phyloP scores from a whole-genome alignment of 2,113 vertebrate genomes.

The Hippocampus abdominalis region DNA sequence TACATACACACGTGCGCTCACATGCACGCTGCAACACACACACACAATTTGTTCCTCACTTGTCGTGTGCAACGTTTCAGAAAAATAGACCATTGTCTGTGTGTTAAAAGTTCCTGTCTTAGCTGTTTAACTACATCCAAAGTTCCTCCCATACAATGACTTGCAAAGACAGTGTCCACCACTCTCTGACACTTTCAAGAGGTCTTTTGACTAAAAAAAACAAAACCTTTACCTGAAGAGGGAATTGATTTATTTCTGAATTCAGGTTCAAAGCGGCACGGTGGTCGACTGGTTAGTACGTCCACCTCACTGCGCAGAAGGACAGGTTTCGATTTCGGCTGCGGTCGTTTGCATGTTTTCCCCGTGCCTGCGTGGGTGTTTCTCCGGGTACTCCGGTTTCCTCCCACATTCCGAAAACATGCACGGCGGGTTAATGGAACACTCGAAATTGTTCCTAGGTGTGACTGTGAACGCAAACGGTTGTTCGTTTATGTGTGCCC shows the following conservation, averaged over 20 bases:
- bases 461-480: too few species aligned
- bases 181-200: constrained; percentile 30
- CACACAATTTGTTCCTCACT: constrained; percentile 62
- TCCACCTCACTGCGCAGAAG: too few species aligned
- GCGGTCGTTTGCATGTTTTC: too few species aligned
- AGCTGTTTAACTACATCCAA: constrained; percentile 63
- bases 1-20: constrained; percentile 31
- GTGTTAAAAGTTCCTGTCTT: constrained; percentile 67
- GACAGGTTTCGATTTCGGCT: too few species aligned
- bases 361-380: too few species aligned
- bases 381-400: too few species aligned
- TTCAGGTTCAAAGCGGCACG: too few species aligned
- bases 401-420: too few species aligned
- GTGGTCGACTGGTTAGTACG: too few species aligned
- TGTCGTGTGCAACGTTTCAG: constrained; percentile 54
- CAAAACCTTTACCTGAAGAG: constrained; percentile 22
- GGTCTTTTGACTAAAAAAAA: constrained; percentile 33
- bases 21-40: constrained; percentile 24
- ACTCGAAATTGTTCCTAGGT: too few species aligned
- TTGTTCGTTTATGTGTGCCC: too few species aligned
- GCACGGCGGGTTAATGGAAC: too few species aligned
- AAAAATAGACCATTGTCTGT: constrained; percentile 58
- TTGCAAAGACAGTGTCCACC: constrained; percentile 28
- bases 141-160: constrained; percentile 54
- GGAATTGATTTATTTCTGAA: neutral